Percentiles rank a stretch among this genome's conserved stretches.
Conservation (phyloP, 2,797 vertebrate genomes). For the Cheirogaleus major region DNA sequence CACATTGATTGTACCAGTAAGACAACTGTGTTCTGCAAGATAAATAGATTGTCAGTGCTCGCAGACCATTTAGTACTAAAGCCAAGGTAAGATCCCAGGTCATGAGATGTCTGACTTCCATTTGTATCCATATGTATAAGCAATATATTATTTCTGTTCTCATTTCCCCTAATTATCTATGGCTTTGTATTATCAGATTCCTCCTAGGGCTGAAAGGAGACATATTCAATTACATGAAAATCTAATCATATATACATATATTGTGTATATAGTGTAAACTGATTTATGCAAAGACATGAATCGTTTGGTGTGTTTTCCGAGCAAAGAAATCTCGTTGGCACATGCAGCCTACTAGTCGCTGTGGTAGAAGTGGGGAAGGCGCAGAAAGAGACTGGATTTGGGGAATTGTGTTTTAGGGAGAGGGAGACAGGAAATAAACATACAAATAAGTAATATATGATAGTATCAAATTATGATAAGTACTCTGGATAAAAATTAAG, state of each 20-base stretch:
- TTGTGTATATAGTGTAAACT: neutral
- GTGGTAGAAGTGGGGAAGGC: neutral
- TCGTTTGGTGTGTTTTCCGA: neutral
- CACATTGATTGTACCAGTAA: neutral
- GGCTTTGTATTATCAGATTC: neutral
- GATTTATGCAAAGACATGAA: neutral
- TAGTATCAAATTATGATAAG: neutral
- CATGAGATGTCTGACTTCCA: neutral
- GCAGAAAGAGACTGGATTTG: neutral
- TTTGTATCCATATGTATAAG: neutral
- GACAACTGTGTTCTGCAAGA: neutral
- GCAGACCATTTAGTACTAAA: neutral
- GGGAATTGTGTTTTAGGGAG: neutral
- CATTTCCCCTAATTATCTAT: neutral
- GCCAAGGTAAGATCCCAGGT: neutral
- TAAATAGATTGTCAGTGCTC: neutral
- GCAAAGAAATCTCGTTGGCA: neutral
- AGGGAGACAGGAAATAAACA: neutral
- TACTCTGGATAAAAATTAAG: neutral
- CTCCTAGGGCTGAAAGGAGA: neutral
- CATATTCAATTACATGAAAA: neutral
- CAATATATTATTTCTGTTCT: neutral
- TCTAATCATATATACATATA: neutral
- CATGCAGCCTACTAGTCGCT: neutral
- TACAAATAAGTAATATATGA: neutral